These are phyloP conservation scores for Tribolium castaneum DNA, from an alignment of 1,140 invertebrate genomes.

Conservation along the genomic window DNA sequence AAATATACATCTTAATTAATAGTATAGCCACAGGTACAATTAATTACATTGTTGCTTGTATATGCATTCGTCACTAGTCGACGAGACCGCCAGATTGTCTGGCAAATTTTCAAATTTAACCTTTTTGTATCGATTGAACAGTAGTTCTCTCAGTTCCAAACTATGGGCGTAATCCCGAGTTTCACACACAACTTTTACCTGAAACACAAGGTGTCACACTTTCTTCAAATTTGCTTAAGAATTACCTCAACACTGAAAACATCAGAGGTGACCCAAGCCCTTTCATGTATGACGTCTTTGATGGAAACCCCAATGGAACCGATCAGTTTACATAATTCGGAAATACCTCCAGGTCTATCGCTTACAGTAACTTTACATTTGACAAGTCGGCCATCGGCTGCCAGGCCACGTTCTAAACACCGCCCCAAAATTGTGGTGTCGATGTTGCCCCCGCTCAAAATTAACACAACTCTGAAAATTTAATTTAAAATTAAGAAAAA, in stretches of 20 bases:
- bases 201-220: constrained; percentile 51
- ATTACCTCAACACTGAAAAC: constrained; percentile 83
- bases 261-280: constrained; percentile 90
- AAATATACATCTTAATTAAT: neutral
- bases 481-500: neutral
- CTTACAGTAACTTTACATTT: constrained; percentile 89
- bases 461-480: constrained; percentile 78
- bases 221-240: constrained; percentile 1
- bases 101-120: constrained; percentile 62
- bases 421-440: constrained; percentile 91
- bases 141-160: constrained; percentile 71
- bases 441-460: constrained; percentile 92
- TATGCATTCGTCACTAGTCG: neutral
- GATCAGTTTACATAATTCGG: constrained; percentile 84
- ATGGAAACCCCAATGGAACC: constrained; percentile 86
- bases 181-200: constrained; percentile 87
- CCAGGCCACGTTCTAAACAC: constrained; percentile 89
- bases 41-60: too few species aligned
- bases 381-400: constrained; percentile 86
- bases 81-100: neutral
- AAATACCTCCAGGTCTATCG: constrained; percentile 88
- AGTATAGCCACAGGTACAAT: neutral
- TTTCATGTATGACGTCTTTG: constrained; percentile 94
- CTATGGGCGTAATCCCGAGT: constrained; percentile 84
- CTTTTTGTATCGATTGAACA: constrained; percentile 70